Base-by-base conservation (phyloP, 2,888 invertebrate species). In the Peribatodes rhomboidaria region DNA sequence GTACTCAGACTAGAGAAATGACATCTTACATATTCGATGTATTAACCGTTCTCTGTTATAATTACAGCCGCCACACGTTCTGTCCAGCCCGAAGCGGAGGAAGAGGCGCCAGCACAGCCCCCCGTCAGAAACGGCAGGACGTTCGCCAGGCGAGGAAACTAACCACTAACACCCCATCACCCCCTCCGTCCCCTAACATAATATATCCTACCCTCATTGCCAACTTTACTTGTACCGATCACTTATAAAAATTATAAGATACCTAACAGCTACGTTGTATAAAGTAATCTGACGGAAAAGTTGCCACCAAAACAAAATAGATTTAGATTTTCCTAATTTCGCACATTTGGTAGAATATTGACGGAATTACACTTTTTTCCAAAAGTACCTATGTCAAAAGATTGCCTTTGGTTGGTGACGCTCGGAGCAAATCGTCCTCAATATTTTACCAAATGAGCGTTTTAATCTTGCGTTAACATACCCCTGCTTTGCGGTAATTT, bases 111-210 rank as follows among this genome's bases (percentile, higher is more conserved):
- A 0, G 79, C 86, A 9, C 78, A 61, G n/a, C 3, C 61, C 42
- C 78, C 86, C 2, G 73, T 81, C 37, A 82, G 86, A 66, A 79
- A 77, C 52, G 81, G 84, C 61, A 84, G 89, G 42, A 86, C 84
- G 72, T 81, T 83, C 71, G 79, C 89, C 65, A 83, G 90, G 81
- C 86, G 88, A 58, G 85, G 87, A 61, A 86, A 88, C 78, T 87
- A 82, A 82, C 65, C 59, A 56, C 44, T 22, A 66, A 61, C 65
- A 56, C 52, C 50, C 56, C 72, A 65, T 50, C 54, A 67, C 64
- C 69, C 69, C 57, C 58, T 50, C 35, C 33, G 59, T 69, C 60
- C 59, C 57, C 16, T 50, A 49, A 64, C 57, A 60, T 37, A 37
- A 37, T 53, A 35, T 14, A 10, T 49, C 61, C 41, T 59, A 42